Evolutionary conservation across 2,888 invertebrate species (phyloP).

Genomic region (Creontiades dilutus): DNA sequence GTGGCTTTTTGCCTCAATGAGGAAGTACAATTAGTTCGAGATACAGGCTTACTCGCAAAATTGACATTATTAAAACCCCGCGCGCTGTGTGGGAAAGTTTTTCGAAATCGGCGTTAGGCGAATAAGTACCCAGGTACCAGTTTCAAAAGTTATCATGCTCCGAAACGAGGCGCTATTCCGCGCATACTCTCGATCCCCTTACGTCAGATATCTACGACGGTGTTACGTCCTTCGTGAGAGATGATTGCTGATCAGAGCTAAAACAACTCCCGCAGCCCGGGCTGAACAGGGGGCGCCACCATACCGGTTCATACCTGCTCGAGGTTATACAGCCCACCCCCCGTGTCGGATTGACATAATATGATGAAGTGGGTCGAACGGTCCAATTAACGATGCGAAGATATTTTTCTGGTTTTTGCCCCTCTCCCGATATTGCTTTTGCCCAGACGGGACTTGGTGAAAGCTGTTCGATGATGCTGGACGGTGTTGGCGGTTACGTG

Average conservation of each 20-base stretch:
- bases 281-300: constrained; percentile 2
- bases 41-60: background rate
- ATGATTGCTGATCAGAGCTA: constrained; percentile 18
- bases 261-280: background rate
- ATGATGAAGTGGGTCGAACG: constrained; percentile 32
- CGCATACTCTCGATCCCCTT: background rate
- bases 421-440: background rate
- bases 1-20: background rate
- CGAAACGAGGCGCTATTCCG: background rate
- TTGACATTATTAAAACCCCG: background rate
- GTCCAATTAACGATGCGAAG: background rate
- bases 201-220: constrained; percentile 3
- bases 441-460: background rate
- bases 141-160: background rate
- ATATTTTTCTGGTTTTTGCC: background rate
- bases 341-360: constrained; percentile 6
- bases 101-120: background rate
- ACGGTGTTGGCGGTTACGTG: constrained; percentile 20
- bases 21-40: background rate
- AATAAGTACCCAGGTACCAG: background rate
- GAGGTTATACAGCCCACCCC: background rate
- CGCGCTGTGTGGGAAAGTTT: constrained; percentile 2
- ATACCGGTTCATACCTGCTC: background rate
- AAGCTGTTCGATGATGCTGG: constrained; percentile 4
- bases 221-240: constrained; percentile 5